These are phyloP conservation scores for Synergus umbraculus DNA, from an alignment of 2,888 invertebrate genomes.

Conservation along the genomic window DNA sequence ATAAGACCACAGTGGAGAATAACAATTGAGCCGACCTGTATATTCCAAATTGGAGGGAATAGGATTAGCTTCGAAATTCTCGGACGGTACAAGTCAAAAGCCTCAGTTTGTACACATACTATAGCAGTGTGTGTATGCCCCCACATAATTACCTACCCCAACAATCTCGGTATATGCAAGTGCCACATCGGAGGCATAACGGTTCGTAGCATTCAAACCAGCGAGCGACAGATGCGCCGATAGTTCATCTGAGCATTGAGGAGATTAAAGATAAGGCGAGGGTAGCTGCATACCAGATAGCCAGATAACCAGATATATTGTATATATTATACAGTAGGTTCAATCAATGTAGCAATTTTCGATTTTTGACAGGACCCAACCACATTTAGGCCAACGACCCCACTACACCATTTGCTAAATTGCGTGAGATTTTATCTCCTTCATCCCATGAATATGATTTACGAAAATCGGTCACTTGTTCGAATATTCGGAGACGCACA, in stretches of 20 bases:
- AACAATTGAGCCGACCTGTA: neutral
- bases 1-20: neutral
- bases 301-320: neutral
- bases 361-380: slow-evolving; percentile 51
- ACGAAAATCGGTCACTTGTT: slow-evolving; percentile 46
- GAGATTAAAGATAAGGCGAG: slow-evolving; percentile 51
- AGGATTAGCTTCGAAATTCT: slow-evolving; percentile 18
- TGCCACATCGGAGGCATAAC: slow-evolving; percentile 39
- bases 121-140: slow-evolving; percentile 6
- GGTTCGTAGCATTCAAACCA: slow-evolving; percentile 5
- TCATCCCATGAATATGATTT: slow-evolving; percentile 49
- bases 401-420: slow-evolving; percentile 46
- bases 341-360: slow-evolving; percentile 49
- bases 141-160: slow-evolving; percentile 19
- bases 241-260: slow-evolving; percentile 41
- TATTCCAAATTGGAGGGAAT: slow-evolving; percentile 18
- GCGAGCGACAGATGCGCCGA: slow-evolving; percentile 52
- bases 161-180: slow-evolving; percentile 3
- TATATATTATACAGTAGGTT: slow-evolving; percentile 7
- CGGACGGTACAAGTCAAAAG: slow-evolving; percentile 20
- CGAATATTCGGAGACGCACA: slow-evolving; percentile 6
- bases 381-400: slow-evolving; percentile 40
- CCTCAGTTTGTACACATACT: slow-evolving; percentile 21
- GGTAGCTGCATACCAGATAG: slow-evolving; percentile 22
- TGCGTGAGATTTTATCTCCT: slow-evolving; percentile 51